Evolutionary conservation across 2,113 vertebrate species (phyloP), one percentile per base, ranked within the genome.

Genomic region (Cariama cristata): DNA sequence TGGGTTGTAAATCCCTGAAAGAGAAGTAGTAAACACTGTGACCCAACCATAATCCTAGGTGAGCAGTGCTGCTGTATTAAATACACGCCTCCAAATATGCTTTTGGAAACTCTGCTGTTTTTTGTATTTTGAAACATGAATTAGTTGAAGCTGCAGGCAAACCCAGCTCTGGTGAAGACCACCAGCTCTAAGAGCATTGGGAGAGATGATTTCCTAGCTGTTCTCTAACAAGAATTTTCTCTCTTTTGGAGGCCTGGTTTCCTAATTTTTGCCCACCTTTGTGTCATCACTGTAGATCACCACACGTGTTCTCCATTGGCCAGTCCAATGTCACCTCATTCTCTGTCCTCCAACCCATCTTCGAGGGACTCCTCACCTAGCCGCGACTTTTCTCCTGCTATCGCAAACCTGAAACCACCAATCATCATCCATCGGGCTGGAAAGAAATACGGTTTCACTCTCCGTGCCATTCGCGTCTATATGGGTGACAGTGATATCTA

Each of bases 381-480:
- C 98, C 98, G 99, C 4, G 99, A 99, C 97, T 99, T 99, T 90
- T 99, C 99, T 82, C 99, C 99, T 42, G 99, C 99, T 62, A 97
- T 99, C 8, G 97, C 96, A 98, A 98, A 95, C 93, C 83, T 97
- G 60, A 99, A 99, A 94, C 99, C 99, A 23, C 98, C 99, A 95
- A 99, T 99, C 89, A 90, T 99, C 95, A 99, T 99, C 97, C 99
- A 99, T 97, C 96, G 99, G 89, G 99, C 98, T 33, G 99, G 99
- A 24, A 99, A 99, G 98, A 99, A 99, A 98, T 99, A 99, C 7
- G 99, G 99, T 96, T 99, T 99, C 98, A 99, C 99, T 42, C 98
- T 99, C 81, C 97, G 99, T 8, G 99, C 99, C 94, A 99, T 99
- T 97, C 98, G 99, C 3, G 99, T 99, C 86, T 99, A 99, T 98